Evolutionary conservation across 2,888 invertebrate species (phyloP), one percentile per base, ranked within the genome.

Genomic region (Apamea epomidion): DNA sequence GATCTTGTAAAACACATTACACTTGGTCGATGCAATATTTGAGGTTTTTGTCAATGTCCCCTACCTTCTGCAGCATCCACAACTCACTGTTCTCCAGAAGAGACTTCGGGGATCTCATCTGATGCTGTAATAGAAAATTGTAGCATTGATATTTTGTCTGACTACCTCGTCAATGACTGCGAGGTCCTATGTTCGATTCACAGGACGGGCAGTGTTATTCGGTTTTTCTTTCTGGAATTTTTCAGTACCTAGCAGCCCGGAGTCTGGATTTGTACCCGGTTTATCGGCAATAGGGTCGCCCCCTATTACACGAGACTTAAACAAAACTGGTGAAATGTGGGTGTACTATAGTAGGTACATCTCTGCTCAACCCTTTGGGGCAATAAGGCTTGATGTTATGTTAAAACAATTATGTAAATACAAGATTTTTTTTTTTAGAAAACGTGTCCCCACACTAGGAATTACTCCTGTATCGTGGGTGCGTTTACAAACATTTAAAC

Each of bases 1-100:
- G 87, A 90, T 85, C 81, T 89, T 89, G 87, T 86, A 77, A 75
- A 76, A 82, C 64, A 85, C 62, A 83, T 74, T 85, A 87, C 65
- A 96, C 94, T 94, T 95, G 93, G 88, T 95, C 95, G 82, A 96
- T 94, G 91, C 97, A 97, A 84, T 88, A 86, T 86, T 94, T 90
- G 67, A 96, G 91, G 84, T 95, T 90, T 91, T 95, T 94, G 86
- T 97, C 96, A 69, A 96, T 92, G 0, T 93, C 90, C 6, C 95
- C 95, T 62, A 94, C 85, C 81, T 92, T 93, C 85, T 93, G 93
- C 58, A 89, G 78, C 16, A 95, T 84, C 96, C 96, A 97, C 6
- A 95, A 87, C 80, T 93, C 88, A 82, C 94, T 94, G 18, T 94
- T 82, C 85, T 97, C 95, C 54, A 97, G 90, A 42, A 96, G 86